Percentiles rank a stretch among this genome's conserved stretches.
Conservation (phyloP, 2,797 vertebrate species). For the Strix occidentalis region DNA sequence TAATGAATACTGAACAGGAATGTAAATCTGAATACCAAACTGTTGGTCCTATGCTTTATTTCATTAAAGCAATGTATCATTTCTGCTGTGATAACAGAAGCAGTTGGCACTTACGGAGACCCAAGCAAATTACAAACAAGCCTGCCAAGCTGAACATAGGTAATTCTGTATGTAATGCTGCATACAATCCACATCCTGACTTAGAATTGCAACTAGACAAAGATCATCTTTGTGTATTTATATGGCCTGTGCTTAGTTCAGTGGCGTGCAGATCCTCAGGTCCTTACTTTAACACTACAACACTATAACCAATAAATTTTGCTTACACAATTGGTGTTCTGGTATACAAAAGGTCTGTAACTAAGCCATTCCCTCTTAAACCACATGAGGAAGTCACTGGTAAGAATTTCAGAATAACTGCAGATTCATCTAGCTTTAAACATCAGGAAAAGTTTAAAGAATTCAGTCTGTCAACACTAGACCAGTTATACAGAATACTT, state of each 20-base stretch:
- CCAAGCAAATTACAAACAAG: constrained; percentile 30
- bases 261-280: background rate
- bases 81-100: constrained; percentile 47
- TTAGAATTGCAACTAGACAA: constrained; percentile 12
- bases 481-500: background rate
- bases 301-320: background rate
- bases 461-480: background rate
- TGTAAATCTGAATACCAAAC: background rate
- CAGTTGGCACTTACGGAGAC: constrained; percentile 30
- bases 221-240: constrained; percentile 40
- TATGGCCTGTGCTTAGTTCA: background rate
- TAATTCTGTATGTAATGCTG: constrained; percentile 48
- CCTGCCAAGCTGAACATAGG: constrained; percentile 15
- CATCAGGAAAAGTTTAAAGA: background rate
- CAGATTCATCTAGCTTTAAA: background rate
- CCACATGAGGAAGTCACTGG: background rate
- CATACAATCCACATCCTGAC: background rate
- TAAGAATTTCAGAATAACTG: background rate
- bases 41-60: background rate
- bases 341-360: background rate
- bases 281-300: background rate
- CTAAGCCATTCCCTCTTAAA: background rate
- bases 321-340: background rate
- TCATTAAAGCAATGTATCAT: constrained; percentile 39
- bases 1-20: background rate